These are phyloP conservation scores for Eurystomus gularis DNA, from an alignment of 2,113 vertebrate genomes.

Conservation along the genomic window DNA sequence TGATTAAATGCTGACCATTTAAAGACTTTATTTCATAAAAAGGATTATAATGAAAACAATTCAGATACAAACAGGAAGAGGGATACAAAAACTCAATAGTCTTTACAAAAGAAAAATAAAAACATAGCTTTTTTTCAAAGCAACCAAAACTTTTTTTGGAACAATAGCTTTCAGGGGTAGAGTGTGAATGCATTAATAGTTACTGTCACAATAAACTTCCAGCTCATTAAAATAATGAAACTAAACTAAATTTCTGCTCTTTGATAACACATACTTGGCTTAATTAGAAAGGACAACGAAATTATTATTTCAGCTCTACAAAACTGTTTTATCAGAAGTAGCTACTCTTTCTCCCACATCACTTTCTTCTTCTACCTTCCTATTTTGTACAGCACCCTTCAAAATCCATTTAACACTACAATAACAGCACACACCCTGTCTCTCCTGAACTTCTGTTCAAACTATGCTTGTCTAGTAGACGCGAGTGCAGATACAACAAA, in stretches of 20 bases:
- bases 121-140: not conserved
- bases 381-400: not conserved
- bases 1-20: not conserved
- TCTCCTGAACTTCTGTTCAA: not conserved
- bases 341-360: not conserved
- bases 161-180: not conserved
- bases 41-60: not conserved
- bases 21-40: not conserved
- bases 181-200: not conserved
- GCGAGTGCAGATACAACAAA: not conserved
- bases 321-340: not conserved
- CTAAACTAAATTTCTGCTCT: not conserved
- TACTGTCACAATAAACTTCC: not conserved
- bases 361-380: not conserved
- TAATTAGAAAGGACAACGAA: not conserved
- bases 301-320: not conserved
- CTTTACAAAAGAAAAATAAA: not conserved
- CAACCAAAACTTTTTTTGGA: not conserved
- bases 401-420: not conserved
- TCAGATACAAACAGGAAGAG: not conserved
- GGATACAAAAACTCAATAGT: not conserved
- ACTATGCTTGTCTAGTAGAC: not conserved
- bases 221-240: not conserved
- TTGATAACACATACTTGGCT: not conserved
- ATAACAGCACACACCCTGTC: rapidly evolving